Base-by-base conservation (phyloP, 2,797 vertebrate species). In the Coregonus ussuriensis region DNA sequence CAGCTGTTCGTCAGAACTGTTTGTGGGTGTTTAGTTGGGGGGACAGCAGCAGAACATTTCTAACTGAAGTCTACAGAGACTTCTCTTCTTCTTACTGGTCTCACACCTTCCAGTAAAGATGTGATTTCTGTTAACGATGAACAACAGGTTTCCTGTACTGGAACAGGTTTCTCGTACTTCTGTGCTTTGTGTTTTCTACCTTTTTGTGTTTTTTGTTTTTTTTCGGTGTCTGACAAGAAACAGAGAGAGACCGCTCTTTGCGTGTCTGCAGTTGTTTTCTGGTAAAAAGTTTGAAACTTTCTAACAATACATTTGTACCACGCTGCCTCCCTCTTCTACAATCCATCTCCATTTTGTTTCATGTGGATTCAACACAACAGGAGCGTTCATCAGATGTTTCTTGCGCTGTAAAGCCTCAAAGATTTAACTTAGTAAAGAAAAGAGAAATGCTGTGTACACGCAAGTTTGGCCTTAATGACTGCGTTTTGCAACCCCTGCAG, bases 391-490 rank as follows among this genome's bases (percentile, higher is more conserved):
- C 2, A 51, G 41, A 52, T 51, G 47, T 47, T 6, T 41, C 11
- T 47, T 11, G 41, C 41, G 3, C 11, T 4, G 14, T 47, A 18
- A 3, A 75, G 52, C 76, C 54, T 71, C 16, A 56, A 72, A 74
- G 21, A 18, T 35, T 7, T 35, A 72, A 16, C 33, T 54, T 13
- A 18, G 35, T 33, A 11, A 52, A 35, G 70, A 56, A 5, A 11
- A 51, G 29, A 53, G 62, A 72, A 1, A 21, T 51, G 77, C 70
- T 75, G 25, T 31, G 9, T 15, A 59, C 41, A 65, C 11, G 11
- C 41, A 72, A 18, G 47, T 81, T 79, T 74, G 37, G 74, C 31
- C 66, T 68, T 79, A 75, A 75, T 77, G 63, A 77, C 13, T 72
- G 78, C 56, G 71, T 74, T 78, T 76, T 82, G 62, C 63, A 75